These are phyloP conservation scores for Noctua janthina DNA, from an alignment of 2,888 invertebrate genomes.

Conservation along the genomic window DNA sequence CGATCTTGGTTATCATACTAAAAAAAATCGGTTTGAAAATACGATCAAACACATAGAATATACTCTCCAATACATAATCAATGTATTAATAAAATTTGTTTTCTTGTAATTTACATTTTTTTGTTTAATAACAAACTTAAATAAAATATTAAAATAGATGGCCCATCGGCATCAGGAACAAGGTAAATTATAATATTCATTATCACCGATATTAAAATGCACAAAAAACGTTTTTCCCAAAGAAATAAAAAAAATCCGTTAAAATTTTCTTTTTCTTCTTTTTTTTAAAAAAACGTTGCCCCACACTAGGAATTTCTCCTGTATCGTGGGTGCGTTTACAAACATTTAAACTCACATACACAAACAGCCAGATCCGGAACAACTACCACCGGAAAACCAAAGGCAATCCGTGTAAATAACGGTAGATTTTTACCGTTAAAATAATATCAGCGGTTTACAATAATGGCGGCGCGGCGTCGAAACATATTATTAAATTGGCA, in stretches of 20 bases:
- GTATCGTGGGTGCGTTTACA: too few relatives aligned
- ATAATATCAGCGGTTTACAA: not conserved
- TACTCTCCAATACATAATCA: not conserved
- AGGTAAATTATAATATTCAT: too few relatives aligned
- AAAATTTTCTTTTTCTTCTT: too few relatives aligned
- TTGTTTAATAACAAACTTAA: too few relatives aligned
- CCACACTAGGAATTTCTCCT: too few relatives aligned
- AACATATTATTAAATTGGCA: conserved; percentile 52
- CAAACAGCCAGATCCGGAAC: too few relatives aligned
- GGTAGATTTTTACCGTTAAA: not conserved
- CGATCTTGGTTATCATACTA: not conserved
- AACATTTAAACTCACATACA: too few relatives aligned
- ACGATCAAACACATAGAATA: not conserved
- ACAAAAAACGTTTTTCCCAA: too few relatives aligned
- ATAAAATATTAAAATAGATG: too few relatives aligned
- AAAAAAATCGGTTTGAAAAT: not conserved
- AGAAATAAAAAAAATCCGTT: not conserved
- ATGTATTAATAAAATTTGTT: not conserved
- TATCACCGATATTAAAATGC: not conserved
- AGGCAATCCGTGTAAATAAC: not conserved
- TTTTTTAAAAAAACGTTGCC: too few relatives aligned
- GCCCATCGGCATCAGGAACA: too few relatives aligned
- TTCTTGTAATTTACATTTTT: too few relatives aligned
- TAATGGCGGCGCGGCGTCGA: not conserved
- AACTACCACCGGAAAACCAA: not conserved